phyloP scores from a whole-genome alignment of 2,113 vertebrate genomes.

The Bos taurus region DNA sequence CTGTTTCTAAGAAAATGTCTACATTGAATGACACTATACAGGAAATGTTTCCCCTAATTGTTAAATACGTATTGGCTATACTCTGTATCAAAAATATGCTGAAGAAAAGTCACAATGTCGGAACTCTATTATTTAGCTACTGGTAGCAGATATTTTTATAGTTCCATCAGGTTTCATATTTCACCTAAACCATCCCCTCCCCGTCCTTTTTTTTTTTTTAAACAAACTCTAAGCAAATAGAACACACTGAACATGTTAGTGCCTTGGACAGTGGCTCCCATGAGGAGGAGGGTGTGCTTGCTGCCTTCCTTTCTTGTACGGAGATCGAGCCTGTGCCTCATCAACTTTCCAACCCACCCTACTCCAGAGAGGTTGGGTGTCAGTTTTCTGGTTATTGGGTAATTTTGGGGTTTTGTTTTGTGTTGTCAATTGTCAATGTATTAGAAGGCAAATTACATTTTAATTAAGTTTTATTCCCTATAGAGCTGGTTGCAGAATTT shows the following conservation, averaged over 20 bases:
- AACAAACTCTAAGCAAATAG: background rate
- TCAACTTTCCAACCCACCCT: background rate
- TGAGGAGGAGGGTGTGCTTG: fast-evolving
- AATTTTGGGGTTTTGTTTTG: background rate
- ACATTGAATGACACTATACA: background rate
- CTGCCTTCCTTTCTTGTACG: background rate
- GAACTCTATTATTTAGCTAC: background rate
- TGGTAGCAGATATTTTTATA: background rate
- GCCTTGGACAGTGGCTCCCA: background rate
- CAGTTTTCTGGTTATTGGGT: background rate
- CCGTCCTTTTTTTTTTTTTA: background rate
- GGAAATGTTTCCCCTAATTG: background rate
- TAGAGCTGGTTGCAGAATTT: background rate
- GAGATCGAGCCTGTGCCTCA: background rate
- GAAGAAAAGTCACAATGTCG: background rate
- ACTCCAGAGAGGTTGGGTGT: background rate
- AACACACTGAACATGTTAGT: background rate
- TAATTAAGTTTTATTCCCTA: background rate
- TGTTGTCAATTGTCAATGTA: background rate
- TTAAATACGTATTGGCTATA: background rate
- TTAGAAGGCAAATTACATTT: constrained; percentile 11
- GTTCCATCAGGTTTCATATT: background rate
- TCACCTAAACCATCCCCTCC: background rate
- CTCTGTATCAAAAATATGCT: background rate
- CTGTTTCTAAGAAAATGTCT: background rate